Conservation (phyloP, 1,140 invertebrate species). For the Philopotamus ludificatus region DNA sequence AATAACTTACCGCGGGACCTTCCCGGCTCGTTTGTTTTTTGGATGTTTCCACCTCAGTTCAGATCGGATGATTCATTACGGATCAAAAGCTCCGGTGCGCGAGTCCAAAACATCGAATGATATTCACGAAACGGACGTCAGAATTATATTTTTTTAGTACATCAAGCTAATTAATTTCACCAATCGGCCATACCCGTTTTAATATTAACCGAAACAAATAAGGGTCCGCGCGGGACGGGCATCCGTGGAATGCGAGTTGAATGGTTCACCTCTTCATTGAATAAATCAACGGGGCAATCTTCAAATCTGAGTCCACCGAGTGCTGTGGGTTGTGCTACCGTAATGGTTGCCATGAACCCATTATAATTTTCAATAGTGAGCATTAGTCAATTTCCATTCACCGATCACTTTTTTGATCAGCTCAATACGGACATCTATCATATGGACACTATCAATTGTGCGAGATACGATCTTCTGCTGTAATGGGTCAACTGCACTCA, state of each 20-base stretch:
- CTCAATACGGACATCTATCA: constrained; percentile 36
- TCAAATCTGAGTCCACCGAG: background rate
- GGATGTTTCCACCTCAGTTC: constrained; percentile 1
- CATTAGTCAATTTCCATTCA: constrained; percentile 28
- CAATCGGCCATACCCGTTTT: background rate
- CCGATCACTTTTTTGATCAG: constrained; percentile 14
- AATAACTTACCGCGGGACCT: constrained; percentile 37
- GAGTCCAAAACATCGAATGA: no score
- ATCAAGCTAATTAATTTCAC: no score
- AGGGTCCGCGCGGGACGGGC: background rate
- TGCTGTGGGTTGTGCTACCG: constrained; percentile 20
- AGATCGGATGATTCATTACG: no score
- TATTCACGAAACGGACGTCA: no score
- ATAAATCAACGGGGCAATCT: constrained; percentile 17
- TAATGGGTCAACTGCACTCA: constrained; percentile 13
- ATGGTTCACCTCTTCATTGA: constrained; percentile 10
- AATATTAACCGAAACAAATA: background rate
- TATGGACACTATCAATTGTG: constrained; percentile 31
- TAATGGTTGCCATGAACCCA: constrained; percentile 22
- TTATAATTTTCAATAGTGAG: constrained; percentile 23
- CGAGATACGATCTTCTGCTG: constrained; percentile 19
- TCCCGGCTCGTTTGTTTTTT: constrained; percentile 17
- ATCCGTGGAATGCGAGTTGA: constrained; percentile 11
- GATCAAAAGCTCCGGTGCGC: no score
- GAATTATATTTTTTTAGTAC: no score